Evolutionary conservation across 53 echinoderm and acorn worm genomes (phyloP).

Genomic region (Arbacia lixula): DNA sequence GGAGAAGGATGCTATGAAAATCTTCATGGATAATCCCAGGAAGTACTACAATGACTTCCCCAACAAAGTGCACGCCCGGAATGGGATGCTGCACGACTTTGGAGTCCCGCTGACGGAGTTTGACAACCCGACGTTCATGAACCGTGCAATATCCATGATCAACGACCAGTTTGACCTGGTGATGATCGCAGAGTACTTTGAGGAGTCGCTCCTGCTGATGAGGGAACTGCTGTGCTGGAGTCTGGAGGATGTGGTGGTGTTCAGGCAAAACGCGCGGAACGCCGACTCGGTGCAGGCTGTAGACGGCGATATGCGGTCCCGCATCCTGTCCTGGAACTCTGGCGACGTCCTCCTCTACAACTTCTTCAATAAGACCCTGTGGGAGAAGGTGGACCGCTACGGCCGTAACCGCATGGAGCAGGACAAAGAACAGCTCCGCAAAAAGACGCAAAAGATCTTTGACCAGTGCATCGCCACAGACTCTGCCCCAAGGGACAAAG

Average conservation of each 20-base stretch:
- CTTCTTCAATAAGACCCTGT: slow-evolving; percentile 87
- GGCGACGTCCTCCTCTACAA: slow-evolving; percentile 89
- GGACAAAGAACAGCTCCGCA: slow-evolving; percentile 66
- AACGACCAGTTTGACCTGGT: slow-evolving; percentile 81
- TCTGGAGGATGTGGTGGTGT: slow-evolving; percentile 84
- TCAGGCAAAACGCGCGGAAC: slow-evolving; percentile 85
- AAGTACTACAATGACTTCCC: slow-evolving; percentile 51
- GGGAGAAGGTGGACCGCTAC: slow-evolving; percentile 72
- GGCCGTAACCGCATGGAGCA: slow-evolving; percentile 79
- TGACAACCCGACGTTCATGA: slow-evolving; percentile 59
- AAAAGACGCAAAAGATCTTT: slow-evolving; percentile 66
- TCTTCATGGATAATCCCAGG: slow-evolving; percentile 71
- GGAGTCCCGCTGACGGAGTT: slow-evolving; percentile 73
- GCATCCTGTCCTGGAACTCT: slow-evolving; percentile 85
- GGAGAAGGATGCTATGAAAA: slow-evolving; percentile 77
- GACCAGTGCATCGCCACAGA: slow-evolving; percentile 78
- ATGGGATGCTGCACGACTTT: slow-evolving; percentile 94
- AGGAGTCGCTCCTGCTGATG: slow-evolving; percentile 82
- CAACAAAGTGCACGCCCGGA: slow-evolving; percentile 79
- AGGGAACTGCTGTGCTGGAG: slow-evolving; percentile 88
- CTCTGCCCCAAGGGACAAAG: slow-evolving; percentile 73
- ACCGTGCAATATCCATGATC: slow-evolving; percentile 77
- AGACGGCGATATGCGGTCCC: slow-evolving; percentile 37
- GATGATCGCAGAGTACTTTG: slow-evolving; percentile 98
- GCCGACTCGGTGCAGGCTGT: slow-evolving; percentile 71